A percentile compares a stretch with the other conserved stretches of the same genome.
phyloP scores from a whole-genome alignment of 2,888 invertebrate species.

The Heteromurus nitidus region DNA sequence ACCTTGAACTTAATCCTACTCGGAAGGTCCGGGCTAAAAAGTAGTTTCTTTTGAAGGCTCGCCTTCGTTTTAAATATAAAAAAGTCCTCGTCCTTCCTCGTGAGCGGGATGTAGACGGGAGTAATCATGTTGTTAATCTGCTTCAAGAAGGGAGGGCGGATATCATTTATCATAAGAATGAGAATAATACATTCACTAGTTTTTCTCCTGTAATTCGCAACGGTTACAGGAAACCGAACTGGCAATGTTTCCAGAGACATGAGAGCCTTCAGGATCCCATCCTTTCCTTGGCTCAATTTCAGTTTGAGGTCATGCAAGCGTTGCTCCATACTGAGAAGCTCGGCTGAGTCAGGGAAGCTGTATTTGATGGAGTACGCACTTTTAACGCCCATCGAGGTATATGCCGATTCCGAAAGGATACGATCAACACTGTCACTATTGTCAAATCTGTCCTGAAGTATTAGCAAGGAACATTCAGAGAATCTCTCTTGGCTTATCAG shows the following conservation, averaged over 20 bases:
- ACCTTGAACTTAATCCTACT: conserved; percentile 52
- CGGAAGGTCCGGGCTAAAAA: conserved; percentile 50
- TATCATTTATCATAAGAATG: conserved; percentile 52
- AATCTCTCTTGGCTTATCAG: conserved; percentile 42
- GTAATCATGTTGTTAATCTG: conserved; percentile 53
- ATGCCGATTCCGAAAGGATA: conserved; percentile 4
- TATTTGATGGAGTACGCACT: conserved; percentile 21
- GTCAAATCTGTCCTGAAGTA: conserved; percentile 59
- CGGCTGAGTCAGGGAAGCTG: conserved; percentile 7
- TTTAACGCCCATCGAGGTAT: neutral
- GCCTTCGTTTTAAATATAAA: conserved; percentile 52
- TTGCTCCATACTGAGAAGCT: neutral
- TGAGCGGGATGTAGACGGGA: conserved; percentile 57
- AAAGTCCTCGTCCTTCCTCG: conserved; percentile 60
- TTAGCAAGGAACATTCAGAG: conserved; percentile 40
- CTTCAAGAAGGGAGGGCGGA: conserved; percentile 43
- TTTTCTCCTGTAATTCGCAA: conserved; percentile 44
- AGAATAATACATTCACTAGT: conserved; percentile 49
- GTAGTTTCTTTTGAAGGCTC: conserved; percentile 32
- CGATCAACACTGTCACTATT: conserved; percentile 38
- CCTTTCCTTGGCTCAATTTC: neutral
- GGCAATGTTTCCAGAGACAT: conserved; percentile 5
- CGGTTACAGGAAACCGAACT: conserved; percentile 36
- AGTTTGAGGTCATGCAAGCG: neutral
- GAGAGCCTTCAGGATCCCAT: neutral